A percentile compares a stretch with the other conserved stretches of the same genome.
phyloP scores from a whole-genome alignment of 2,113 vertebrate species.

The Procavia capensis region DNA sequence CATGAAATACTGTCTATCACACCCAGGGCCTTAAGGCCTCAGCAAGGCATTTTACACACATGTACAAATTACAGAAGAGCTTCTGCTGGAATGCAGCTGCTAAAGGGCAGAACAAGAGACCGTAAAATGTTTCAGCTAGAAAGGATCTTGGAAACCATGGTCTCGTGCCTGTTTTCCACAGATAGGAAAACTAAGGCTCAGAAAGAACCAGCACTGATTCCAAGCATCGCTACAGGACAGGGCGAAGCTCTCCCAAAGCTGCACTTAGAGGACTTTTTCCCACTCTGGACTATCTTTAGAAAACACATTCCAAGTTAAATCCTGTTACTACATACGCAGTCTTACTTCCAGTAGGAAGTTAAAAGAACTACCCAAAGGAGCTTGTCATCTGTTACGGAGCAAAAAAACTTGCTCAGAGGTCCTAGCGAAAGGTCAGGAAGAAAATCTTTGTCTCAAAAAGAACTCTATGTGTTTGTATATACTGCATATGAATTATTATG shows the following conservation, averaged over 20 bases:
- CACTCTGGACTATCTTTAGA: not conserved
- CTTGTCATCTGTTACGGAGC: not conserved
- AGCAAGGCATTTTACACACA: not conserved
- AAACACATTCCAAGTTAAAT: not conserved
- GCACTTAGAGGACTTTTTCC: not conserved
- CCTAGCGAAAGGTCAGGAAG: not conserved
- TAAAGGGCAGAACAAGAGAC: not conserved
- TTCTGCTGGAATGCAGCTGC: not conserved
- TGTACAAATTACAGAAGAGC: not conserved
- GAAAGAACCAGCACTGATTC: not conserved
- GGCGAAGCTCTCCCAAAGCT: not conserved
- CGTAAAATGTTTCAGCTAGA: not conserved
- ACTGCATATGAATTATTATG: not conserved
- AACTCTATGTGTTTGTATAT: not conserved
- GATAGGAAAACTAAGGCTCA: not conserved
- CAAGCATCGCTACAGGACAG: not conserved
- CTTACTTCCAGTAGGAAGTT: slow-evolving; percentile 39
- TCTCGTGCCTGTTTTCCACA: not conserved
- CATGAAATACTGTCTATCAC: not conserved
- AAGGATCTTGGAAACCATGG: not conserved
- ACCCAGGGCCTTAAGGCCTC: not conserved
- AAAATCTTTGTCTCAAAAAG: not conserved
- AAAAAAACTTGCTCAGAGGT: not conserved
- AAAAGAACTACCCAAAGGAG: not conserved
- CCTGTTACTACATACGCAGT: not conserved